These are phyloP conservation scores for Channa striata DNA, from an alignment of 2,797 vertebrate genomes.

Conservation along the genomic window DNA sequence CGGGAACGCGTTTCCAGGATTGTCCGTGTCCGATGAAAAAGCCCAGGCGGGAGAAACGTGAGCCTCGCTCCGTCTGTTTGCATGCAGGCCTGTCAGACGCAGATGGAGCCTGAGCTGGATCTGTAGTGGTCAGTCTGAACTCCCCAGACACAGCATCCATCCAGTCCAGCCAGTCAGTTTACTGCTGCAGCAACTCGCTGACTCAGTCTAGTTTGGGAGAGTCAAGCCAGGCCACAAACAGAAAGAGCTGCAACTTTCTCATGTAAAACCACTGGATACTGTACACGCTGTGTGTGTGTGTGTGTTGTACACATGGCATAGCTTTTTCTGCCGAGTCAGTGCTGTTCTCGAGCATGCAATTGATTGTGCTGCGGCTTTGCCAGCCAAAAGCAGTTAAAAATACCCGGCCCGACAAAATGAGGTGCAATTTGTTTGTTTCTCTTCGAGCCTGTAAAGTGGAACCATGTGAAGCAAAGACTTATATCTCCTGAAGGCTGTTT, in stretches of 20 bases:
- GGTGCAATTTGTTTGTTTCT: conserved; percentile 89
- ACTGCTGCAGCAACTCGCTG: conserved; percentile 55
- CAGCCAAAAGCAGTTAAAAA: conserved; percentile 85
- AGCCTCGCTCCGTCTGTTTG: neutral
- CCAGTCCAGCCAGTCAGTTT: conserved; percentile 38
- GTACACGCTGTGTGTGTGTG: conserved; percentile 20
- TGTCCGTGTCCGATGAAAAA: neutral
- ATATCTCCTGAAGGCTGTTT: conserved; percentile 74
- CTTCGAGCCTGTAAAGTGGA: conserved; percentile 85
- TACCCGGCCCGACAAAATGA: conserved; percentile 81
- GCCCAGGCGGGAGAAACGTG: neutral
- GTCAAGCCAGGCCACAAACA: conserved; percentile 71
- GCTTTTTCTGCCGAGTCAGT: conserved; percentile 73
- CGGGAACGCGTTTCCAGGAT: neutral
- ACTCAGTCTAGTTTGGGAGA: conserved; percentile 66
- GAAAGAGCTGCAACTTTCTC: conserved; percentile 60
- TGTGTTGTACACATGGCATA: conserved; percentile 42
- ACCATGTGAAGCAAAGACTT: conserved; percentile 82
- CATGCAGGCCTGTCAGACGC: neutral
- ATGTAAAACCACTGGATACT: conserved; percentile 72
- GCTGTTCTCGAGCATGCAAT: conserved; percentile 74
- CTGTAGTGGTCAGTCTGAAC: conserved; percentile 28
- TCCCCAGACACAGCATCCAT: conserved; percentile 20
- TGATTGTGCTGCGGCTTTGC: conserved; percentile 75
- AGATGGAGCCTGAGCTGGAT: neutral